Evolutionary conservation across 2,113 vertebrate genomes (phyloP).

Genomic region (Amphiprion ocellaris): DNA sequence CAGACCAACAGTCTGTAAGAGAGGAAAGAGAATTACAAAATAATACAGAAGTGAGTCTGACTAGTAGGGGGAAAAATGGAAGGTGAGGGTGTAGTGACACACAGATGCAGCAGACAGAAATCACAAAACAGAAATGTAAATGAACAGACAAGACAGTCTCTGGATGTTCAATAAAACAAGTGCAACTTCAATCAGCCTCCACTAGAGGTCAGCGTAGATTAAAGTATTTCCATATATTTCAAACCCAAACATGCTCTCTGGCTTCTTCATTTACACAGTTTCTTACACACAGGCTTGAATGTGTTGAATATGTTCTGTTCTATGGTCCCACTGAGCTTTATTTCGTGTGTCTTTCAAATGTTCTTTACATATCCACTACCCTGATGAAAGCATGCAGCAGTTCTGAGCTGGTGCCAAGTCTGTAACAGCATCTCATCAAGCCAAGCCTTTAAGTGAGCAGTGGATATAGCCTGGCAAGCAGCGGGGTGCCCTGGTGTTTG

Average conservation of each 20-base stretch:
- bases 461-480: constrained; percentile 15
- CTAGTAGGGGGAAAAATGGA: constrained; percentile 12
- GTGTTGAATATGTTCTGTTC: not conserved
- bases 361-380: constrained; percentile 38
- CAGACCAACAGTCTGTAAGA: constrained; percentile 28
- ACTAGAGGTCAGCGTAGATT: constrained; percentile 79
- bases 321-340: not conserved
- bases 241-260: not conserved
- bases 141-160: not conserved
- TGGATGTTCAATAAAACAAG: not conserved
- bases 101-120: not conserved
- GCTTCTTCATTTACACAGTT: not conserved
- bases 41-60: constrained; percentile 37
- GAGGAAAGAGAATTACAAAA: constrained; percentile 65
- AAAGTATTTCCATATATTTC: constrained; percentile 46
- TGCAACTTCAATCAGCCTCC: constrained; percentile 65
- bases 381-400: constrained; percentile 36
- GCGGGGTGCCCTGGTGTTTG: constrained; percentile 6
- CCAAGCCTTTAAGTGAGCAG: constrained; percentile 2
- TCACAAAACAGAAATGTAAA: constrained; percentile 10
- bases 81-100: not conserved
- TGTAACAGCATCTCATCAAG: constrained; percentile 34
- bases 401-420: constrained; percentile 42
- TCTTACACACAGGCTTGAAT: not conserved
- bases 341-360: constrained; percentile 51